Percentiles rank a stretch among this genome's conserved stretches.
These are phyloP conservation scores for Carcinoscorpius rotundicauda DNA, from an alignment of 1,140 invertebrate species.

Conservation along the genomic window DNA sequence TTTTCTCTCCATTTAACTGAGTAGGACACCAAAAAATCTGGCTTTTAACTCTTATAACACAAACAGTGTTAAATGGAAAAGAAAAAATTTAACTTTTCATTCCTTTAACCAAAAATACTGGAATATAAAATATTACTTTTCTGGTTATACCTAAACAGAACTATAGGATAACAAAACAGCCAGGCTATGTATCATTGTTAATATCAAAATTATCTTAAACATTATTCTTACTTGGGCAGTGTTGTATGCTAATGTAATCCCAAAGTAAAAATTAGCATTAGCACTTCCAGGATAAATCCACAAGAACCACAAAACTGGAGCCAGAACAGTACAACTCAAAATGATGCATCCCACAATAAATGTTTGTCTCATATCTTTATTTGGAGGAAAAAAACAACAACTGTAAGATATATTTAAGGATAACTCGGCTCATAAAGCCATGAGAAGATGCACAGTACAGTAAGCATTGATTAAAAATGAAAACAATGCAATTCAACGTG, in stretches of 20 bases:
- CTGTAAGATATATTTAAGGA: no score
- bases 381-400: conserved; percentile 25
- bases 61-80: not conserved
- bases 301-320: conserved; percentile 89
- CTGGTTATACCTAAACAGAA: not conserved
- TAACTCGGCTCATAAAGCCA: no score
- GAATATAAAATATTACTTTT: conserved; percentile 3
- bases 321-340: conserved; percentile 72
- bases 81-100: not conserved
- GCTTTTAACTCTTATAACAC: not conserved
- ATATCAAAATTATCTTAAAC: not conserved
- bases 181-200: not conserved
- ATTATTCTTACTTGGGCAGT: conserved; percentile 53
- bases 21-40: no score
- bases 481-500: no score
- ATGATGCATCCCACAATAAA: conserved; percentile 84
- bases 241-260: conserved; percentile 86
- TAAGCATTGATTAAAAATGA: no score
- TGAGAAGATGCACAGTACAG: no score
- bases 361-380: conserved; percentile 63
- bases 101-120: not conserved
- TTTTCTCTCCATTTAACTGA: no score
- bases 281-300: conserved; percentile 98
- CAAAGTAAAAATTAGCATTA: conserved; percentile 99
- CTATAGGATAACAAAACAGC: not conserved